phyloP scores from a whole-genome alignment of 2,797 vertebrate genomes.

The Loris lydekkerianus region DNA sequence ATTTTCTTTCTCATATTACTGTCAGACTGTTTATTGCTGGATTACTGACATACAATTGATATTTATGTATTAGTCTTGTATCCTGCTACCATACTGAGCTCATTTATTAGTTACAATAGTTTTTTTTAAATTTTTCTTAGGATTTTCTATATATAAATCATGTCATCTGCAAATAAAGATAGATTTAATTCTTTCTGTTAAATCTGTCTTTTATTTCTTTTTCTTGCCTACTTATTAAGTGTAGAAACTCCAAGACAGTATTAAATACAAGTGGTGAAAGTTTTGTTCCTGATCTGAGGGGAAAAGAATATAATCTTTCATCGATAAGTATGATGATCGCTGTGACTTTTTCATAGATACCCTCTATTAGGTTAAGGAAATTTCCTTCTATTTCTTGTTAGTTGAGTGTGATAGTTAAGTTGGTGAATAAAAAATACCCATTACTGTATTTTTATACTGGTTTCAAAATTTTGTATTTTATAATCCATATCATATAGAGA shows the following conservation, averaged over 20 bases:
- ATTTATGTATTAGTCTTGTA: neutral
- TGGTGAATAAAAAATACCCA: neutral
- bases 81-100: neutral
- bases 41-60: neutral
- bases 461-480: conserved; percentile 50
- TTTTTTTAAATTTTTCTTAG: conserved; percentile 20
- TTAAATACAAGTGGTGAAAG: neutral
- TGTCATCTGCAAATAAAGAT: conserved; percentile 5
- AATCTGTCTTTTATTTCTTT: neutral
- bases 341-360: neutral
- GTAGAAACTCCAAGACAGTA: neutral
- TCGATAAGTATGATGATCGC: neutral
- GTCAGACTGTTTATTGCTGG: conserved; percentile 18
- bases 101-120: neutral
- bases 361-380: neutral
- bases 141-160: neutral
- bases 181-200: neutral
- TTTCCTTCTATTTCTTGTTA: conserved; percentile 10
- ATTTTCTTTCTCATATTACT: conserved; percentile 40
- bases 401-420: neutral
- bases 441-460: neutral
- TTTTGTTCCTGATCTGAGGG: neutral
- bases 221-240: neutral
- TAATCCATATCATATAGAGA: neutral
- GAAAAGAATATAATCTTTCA: neutral